Conservation (phyloP, 2,888 invertebrate species). For the Ornithoptera alexandrae region DNA sequence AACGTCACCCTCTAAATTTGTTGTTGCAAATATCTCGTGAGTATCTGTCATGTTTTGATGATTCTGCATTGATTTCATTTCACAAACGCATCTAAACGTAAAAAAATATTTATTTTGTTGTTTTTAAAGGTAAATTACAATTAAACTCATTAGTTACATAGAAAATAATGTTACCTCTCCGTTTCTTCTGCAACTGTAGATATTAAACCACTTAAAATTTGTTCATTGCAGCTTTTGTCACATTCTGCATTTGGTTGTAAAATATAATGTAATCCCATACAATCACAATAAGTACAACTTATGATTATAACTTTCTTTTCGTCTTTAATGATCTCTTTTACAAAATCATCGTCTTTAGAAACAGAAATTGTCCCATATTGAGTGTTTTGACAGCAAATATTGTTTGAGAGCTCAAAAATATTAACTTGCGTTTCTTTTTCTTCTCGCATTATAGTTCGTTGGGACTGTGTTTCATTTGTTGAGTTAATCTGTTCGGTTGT, state of each 20-base stretch:
- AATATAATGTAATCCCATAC: conserved; percentile 3
- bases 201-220: conserved; percentile 10
- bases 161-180: conserved; percentile 8
- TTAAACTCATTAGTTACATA: background rate
- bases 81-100: conserved; percentile 16
- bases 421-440: conserved; percentile 28
- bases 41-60: background rate
- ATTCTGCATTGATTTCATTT: background rate
- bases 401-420: conserved; percentile 18
- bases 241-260: conserved; percentile 11
- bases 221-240: background rate
- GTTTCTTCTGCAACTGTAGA: conserved; percentile 8
- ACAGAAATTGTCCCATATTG: background rate
- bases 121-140: background rate
- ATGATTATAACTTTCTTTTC: conserved; percentile 29
- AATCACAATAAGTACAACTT: conserved; percentile 31
- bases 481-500: conserved; percentile 12
- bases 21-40: background rate
- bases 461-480: conserved; percentile 1
- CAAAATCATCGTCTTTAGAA: conserved; percentile 17
- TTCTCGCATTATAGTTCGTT: background rate
- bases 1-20: background rate
- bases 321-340: conserved; percentile 14
- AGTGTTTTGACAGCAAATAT: background rate
- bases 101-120: background rate